Percentiles rank a stretch among this genome's conserved stretches.
Evolutionary conservation across 2,888 invertebrate species (phyloP).

Genomic region (Acronicta aceris): DNA sequence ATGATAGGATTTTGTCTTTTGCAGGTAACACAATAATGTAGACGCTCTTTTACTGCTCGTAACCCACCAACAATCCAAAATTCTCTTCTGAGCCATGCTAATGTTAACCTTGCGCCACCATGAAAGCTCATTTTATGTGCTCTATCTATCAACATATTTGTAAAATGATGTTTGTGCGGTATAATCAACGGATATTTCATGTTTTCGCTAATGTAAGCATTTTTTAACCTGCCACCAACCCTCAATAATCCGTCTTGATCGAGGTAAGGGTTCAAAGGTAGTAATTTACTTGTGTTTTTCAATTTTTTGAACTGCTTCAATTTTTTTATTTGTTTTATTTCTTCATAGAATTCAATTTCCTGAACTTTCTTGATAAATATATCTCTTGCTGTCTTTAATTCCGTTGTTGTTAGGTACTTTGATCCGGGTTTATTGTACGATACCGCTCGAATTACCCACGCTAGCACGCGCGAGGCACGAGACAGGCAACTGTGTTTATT

Average conservation of each 20-base stretch:
- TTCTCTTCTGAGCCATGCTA: slow-evolving; percentile 19
- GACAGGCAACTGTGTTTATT: background rate
- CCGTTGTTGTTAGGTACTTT: no score
- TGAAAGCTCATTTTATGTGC: slow-evolving; percentile 24
- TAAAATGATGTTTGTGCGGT: slow-evolving; percentile 16
- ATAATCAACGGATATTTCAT: slow-evolving; percentile 29
- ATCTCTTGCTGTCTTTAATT: no score
- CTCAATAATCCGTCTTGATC: slow-evolving; percentile 31
- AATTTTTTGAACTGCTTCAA: slow-evolving; percentile 15
- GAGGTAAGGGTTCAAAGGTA: slow-evolving; percentile 35
- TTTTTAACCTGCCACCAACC: slow-evolving; percentile 27
- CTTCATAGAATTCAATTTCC: slow-evolving; percentile 21
- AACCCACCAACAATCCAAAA: slow-evolving; percentile 38
- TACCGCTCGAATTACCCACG: no score
- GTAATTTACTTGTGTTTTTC: slow-evolving; percentile 25
- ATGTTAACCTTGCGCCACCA: slow-evolving; percentile 24
- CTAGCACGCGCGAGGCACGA: no score
- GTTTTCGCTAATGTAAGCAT: slow-evolving; percentile 15
- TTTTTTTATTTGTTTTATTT: slow-evolving; percentile 31
- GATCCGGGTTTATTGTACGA: no score
- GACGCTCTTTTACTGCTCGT: slow-evolving; percentile 19
- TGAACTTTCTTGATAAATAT: slow-evolving; percentile 35
- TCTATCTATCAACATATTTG: slow-evolving; percentile 26
- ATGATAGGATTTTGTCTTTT: slow-evolving; percentile 8
- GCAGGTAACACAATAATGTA: slow-evolving; percentile 24